Evolutionary conservation across 2,113 vertebrate species (phyloP), one percentile per base, ranked within the genome.

Genomic region (Saimiri boliviensis): DNA sequence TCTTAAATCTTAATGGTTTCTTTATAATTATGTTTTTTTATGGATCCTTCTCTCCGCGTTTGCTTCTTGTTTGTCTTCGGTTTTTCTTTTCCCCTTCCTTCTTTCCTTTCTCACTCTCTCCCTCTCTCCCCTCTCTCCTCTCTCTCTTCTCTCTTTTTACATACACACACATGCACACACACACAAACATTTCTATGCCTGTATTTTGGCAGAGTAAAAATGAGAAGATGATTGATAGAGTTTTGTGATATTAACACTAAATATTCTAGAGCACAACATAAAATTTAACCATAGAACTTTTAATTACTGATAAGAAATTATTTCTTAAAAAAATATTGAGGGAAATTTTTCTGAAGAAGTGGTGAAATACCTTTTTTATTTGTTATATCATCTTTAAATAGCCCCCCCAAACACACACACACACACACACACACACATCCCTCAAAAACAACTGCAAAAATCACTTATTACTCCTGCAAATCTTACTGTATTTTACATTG

Each of bases 141-240:
- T 37, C 4, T 70, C 20, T 2, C 21, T 20, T 71, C 19, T 71
- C 16, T 74, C 12, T 47, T 20, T 73, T 42, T 76, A 4, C 6
- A 16, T 14, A 30, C 13, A 45, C 23, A 30, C 25, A 73, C 21
- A 73, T 5, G 21, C 27, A 49, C 0, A 25, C n/a, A 42, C 14
- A 30, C 47, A 73, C 9, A 71, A 76, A 63, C 16, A 47, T 13
- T 60, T 83, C 13, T 60, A 25, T 73, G 11, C 3, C 21, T 56
- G 9, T 71, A 17, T 86, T 95, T 60, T 94, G 37, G 60, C 35
- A 83, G 27, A 94, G 8, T 89, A 11, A 93, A 66, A 96, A 68
- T 73, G 2, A 86, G 79, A 89, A 94, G 60, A 10, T 54, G 20
- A 83, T n/a, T 93, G 77, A 56, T 58, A 63, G 5, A 77, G 71